Conservation (phyloP, 2,888 invertebrate species). For the Ametastegia equiseti region DNA sequence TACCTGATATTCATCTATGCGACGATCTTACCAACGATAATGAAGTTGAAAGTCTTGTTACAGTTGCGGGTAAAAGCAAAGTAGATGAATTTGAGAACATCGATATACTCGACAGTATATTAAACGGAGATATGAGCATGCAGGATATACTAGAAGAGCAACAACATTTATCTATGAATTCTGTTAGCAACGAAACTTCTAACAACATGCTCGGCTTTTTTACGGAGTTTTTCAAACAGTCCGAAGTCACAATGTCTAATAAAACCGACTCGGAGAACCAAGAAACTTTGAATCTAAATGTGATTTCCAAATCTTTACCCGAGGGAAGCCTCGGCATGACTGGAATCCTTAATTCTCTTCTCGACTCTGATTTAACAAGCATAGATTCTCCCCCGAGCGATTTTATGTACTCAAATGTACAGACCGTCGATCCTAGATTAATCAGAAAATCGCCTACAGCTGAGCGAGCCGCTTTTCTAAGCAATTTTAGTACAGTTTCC, state of each 20-base stretch:
- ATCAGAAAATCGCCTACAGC: conserved; percentile 49
- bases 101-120: conserved; percentile 59
- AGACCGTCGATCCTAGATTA: conserved; percentile 61
- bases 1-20: conserved; percentile 22
- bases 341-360: conserved; percentile 54
- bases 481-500: conserved; percentile 7
- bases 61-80: not conserved
- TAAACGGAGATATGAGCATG: conserved; percentile 59
- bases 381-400: conserved; percentile 61
- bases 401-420: conserved; percentile 58
- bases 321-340: conserved; percentile 45
- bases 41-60: conserved; percentile 3
- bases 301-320: conserved; percentile 32
- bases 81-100: conserved; percentile 60
- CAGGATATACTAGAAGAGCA: conserved; percentile 57
- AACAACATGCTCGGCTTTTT: conserved; percentile 52
- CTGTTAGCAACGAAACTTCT: conserved; percentile 53
- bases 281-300: not conserved
- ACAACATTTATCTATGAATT: conserved; percentile 40
- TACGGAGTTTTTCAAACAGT: conserved; percentile 53
- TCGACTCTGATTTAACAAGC: conserved; percentile 59
- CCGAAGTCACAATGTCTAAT: conserved; percentile 25
- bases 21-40: conserved; percentile 26
- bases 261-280: not conserved
- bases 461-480: not conserved